These are phyloP conservation scores for Aldabrachelys gigantea DNA, from an alignment of 2,113 vertebrate genomes.

Conservation along the genomic window DNA sequence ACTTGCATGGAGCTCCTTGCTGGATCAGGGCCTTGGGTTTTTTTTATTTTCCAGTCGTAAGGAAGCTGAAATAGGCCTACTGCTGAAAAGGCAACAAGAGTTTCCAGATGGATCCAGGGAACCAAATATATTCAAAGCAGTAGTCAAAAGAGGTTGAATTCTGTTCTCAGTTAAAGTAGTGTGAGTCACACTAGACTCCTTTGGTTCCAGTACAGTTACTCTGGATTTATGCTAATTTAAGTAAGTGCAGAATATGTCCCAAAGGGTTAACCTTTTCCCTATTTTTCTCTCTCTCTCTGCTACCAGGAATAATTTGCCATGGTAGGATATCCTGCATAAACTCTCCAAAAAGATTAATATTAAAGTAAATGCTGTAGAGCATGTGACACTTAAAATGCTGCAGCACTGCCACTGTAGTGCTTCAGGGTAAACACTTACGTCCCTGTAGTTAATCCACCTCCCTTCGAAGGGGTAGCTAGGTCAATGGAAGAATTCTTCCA, in stretches of 20 bases:
- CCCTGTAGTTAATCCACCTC: not conserved
- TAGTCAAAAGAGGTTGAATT: rapidly evolving
- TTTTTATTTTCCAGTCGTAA: too few species aligned
- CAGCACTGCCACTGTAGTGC: not conserved
- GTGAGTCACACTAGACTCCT: not conserved
- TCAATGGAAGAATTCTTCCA: not conserved
- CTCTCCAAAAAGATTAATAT: not conserved
- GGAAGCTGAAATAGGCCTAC: not conserved
- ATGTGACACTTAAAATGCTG: not conserved
- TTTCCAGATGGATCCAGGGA: not conserved
- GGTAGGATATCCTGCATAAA: not conserved
- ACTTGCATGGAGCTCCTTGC: not conserved
- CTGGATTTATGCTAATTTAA: not conserved
- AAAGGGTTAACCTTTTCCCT: not conserved
- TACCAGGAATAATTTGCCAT: not conserved
- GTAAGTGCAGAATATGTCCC: not conserved
- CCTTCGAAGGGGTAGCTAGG: not conserved
- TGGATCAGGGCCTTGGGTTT: not conserved
- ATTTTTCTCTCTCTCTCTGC: not conserved
- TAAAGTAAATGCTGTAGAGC: not conserved
- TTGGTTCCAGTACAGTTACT: not conserved
- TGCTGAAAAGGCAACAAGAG: not conserved
- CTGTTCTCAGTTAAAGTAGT: not conserved
- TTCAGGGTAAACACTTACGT: not conserved
- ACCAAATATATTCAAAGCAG: rapidly evolving